phyloP scores from a whole-genome alignment of 35 echinoderm and acorn worm genomes.

The Holothuria glaberrima region DNA sequence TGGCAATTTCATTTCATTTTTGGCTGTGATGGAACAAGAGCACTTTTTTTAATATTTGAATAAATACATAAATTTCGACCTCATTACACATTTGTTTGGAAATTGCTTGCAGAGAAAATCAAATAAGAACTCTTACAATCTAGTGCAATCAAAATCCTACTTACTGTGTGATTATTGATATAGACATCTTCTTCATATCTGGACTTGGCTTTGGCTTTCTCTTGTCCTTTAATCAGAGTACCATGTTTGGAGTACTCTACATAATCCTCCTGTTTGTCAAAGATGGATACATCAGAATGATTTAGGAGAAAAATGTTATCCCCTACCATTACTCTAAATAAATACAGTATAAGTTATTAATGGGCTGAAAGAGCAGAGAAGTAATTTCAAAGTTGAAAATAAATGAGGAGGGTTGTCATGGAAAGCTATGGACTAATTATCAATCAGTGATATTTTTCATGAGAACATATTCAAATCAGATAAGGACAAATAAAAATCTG shows the following conservation, averaged over 20 bases:
- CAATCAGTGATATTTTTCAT: no score
- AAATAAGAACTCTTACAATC: background rate
- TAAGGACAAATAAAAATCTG: no score
- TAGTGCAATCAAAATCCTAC: background rate
- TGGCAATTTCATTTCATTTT: no score
- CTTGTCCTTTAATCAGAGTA: constrained; percentile 91
- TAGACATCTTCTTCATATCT: constrained; percentile 95
- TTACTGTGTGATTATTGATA: constrained; percentile 87
- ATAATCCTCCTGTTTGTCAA: constrained; percentile 82
- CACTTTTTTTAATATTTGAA: background rate
- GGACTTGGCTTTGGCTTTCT: constrained; percentile 93
- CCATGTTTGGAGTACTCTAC: constrained; percentile 98
- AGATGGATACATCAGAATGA: no score
- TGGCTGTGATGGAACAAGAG: background rate
- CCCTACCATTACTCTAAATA: no score
- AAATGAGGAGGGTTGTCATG: no score
- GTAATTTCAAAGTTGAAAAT: no score
- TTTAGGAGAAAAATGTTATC: no score
- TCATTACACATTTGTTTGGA: background rate
- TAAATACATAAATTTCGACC: background rate
- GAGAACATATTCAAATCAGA: no score
- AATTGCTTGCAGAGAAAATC: background rate
- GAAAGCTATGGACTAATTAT: no score
- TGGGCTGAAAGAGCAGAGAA: no score
- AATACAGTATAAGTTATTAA: no score